These are phyloP conservation scores for Thinocorus orbignyianus DNA, from an alignment of 2,113 vertebrate genomes.

Conservation along the genomic window DNA sequence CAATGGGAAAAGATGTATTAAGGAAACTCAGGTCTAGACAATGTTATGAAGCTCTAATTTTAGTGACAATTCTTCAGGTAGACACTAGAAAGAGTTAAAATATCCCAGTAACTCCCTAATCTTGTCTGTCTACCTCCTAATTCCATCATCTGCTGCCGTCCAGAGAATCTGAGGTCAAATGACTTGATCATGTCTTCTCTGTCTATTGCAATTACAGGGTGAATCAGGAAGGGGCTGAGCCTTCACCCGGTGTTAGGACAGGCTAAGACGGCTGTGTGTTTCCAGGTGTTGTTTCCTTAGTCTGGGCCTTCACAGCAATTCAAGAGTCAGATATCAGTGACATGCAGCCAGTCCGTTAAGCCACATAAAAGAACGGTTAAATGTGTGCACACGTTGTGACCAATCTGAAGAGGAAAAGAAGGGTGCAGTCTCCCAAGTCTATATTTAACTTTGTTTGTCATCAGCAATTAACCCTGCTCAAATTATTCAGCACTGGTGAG, in stretches of 20 bases:
- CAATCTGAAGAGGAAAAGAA: background rate
- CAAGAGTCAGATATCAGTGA: background rate
- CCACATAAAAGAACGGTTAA: background rate
- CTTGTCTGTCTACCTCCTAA: background rate
- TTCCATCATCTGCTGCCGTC: background rate
- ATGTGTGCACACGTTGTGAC: background rate
- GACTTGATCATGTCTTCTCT: background rate
- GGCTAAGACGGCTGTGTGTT: background rate
- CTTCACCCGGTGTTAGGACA: accelerated
- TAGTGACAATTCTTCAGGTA: background rate
- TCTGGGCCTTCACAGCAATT: background rate
- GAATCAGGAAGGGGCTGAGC: background rate
- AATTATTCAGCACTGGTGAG: background rate
- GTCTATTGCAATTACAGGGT: background rate
- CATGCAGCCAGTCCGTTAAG: background rate
- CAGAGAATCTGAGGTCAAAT: conserved; percentile 4
- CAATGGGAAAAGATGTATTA: background rate
- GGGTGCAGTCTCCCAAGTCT: background rate
- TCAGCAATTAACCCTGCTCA: background rate
- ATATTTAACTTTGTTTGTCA: background rate
- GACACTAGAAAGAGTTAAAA: background rate
- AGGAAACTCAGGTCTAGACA: background rate
- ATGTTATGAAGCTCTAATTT: background rate
- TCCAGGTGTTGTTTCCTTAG: background rate
- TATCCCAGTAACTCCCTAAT: background rate